phyloP scores from a whole-genome alignment of 2,113 vertebrate species.

The Cephalopholis sonnerati region DNA sequence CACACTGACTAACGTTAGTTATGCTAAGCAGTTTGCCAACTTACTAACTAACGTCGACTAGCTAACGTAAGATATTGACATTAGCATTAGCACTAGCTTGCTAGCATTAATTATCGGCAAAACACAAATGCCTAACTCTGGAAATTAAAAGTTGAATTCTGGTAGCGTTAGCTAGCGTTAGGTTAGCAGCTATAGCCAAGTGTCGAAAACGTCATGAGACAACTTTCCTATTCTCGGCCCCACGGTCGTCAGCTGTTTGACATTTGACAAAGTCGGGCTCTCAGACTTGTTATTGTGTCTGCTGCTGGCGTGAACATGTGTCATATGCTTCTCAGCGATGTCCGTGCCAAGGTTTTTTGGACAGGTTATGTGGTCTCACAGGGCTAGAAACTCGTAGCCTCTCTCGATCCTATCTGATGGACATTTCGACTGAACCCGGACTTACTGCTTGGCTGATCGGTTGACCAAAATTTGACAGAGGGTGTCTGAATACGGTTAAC shows the following conservation, averaged over 20 bases:
- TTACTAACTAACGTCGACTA: background rate
- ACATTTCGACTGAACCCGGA: slow-evolving; percentile 50
- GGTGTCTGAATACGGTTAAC: background rate
- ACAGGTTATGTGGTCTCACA: background rate
- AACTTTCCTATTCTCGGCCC: slow-evolving; percentile 69
- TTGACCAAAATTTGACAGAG: slow-evolving; percentile 9
- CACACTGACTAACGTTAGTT: background rate
- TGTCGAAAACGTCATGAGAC: slow-evolving; percentile 59
- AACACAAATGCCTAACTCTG: background rate
- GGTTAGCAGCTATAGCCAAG: slow-evolving; percentile 46
- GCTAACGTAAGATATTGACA: background rate
- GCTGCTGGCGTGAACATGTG: background rate
- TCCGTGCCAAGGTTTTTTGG: background rate
- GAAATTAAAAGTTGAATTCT: slow-evolving; percentile 11
- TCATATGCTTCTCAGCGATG: background rate
- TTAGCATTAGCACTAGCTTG: slow-evolving; percentile 18
- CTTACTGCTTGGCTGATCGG: slow-evolving; percentile 20
- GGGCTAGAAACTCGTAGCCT: slow-evolving; percentile 28
- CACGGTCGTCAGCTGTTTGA: slow-evolving; percentile 55
- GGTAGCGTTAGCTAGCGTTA: slow-evolving; percentile 58
- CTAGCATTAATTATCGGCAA: background rate
- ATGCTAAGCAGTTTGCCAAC: background rate
- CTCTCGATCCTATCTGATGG: slow-evolving; percentile 47
- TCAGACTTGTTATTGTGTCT: background rate
- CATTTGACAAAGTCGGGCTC: slow-evolving; percentile 13